Conservation (phyloP, 2,888 invertebrate species). For the Thymelicus sylvestris region DNA sequence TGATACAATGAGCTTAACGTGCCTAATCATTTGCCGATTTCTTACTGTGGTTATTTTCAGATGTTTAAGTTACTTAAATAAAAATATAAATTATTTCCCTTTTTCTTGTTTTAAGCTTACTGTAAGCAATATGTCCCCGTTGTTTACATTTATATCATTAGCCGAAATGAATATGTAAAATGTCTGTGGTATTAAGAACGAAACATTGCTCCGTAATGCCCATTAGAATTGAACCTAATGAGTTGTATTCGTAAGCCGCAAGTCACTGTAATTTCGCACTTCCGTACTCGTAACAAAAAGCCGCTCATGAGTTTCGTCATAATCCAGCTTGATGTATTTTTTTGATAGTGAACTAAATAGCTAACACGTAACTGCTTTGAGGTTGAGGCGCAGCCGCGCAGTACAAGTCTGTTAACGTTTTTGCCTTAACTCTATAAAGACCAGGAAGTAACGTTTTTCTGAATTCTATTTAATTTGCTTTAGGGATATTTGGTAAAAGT, state of each 20-base stretch:
- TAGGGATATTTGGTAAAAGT: constrained; percentile 5
- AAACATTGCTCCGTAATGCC: constrained; percentile 33
- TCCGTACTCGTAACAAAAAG: constrained; percentile 54
- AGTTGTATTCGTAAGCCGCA: constrained; percentile 45
- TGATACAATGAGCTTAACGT: too few species aligned
- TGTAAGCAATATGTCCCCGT: too few species aligned
- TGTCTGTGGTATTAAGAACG: not conserved
- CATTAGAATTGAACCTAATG: constrained; percentile 39
- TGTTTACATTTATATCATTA: too few species aligned
- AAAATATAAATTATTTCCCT: too few species aligned
- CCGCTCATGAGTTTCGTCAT: constrained; percentile 47
- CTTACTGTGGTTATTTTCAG: too few species aligned
- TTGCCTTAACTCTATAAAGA: constrained; percentile 14
- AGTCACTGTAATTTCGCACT: constrained; percentile 50
- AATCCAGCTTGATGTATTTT: constrained; percentile 47
- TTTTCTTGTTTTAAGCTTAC: too few species aligned
- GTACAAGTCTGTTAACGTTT: constrained; percentile 27
- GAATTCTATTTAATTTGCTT: not conserved
- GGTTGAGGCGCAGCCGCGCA: constrained; percentile 43
- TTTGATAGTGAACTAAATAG: constrained; percentile 48
- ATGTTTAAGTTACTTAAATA: too few species aligned
- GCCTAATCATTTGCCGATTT: too few species aligned
- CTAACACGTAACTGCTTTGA: constrained; percentile 44
- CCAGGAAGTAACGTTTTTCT: constrained; percentile 17
- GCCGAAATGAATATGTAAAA: not conserved